Base-by-base conservation (phyloP, 64 coral and sea anemone species). In the Porites australiensis region DNA sequence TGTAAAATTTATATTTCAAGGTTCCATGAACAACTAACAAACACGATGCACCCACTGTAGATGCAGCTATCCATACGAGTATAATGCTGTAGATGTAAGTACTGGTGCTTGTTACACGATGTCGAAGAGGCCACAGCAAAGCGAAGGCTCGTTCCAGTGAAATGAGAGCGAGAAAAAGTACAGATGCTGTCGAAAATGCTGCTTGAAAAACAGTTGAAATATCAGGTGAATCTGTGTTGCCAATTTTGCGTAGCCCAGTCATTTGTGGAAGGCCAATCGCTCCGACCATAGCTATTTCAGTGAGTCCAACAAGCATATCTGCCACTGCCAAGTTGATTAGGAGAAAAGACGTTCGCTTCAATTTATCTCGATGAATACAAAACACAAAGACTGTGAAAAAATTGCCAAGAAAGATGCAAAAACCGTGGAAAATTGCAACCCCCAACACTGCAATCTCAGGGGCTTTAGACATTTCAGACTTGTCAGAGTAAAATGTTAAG, bases 351-450 rank as follows among this genome's bases (percentile, higher is more conserved):
- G 77, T 79, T 37, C 77, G 77, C 12, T 60, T 52, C 12, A 79
- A 23, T 61, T 44, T 79, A 55, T 22, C 23, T 58, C 77, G 77
- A 55, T 79, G 9, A 44, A 58, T 61, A 53, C 77, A 79, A 54
- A 79, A 79, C 11, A 79, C 77, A 4, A 58, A 79, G 27, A 79
- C 55, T n/a, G 77, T 79, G 20, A 79, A 79, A 79, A 37, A 37
- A 37, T 37, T 37, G 27, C 27, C 27, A 37, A 37, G 27, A 37
- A 37, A 37, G 27, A 37, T 37, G 27, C 27, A 37, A 37, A 37
- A 37, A 37, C 27, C 27, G 27, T 37, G 27, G 27, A 37, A 37
- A 37, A 37, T 37, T 37, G 27, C 27, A 37, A 37, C 27, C 27
- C 27, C 27, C 27, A 37, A 37, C 27, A 37, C 27, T 37, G 27